Evolutionary conservation across 2,888 invertebrate genomes (phyloP).

Genomic region (Tinea trinotella): DNA sequence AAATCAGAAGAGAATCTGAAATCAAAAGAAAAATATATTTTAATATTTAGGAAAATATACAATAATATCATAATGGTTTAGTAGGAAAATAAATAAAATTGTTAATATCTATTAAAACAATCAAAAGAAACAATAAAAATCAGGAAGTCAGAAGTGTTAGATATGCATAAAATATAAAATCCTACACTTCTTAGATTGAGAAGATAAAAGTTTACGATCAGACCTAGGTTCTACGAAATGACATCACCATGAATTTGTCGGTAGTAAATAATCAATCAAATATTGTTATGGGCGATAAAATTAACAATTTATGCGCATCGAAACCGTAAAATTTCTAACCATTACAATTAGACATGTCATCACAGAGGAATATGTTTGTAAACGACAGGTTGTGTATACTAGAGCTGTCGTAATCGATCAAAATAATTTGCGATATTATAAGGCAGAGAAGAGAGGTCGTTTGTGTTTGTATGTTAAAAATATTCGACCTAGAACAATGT

Average conservation of each 20-base stretch:
- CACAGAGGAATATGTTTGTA: neutral
- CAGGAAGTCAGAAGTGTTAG: neutral
- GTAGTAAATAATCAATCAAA: constrained; percentile 9
- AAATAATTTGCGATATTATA: constrained; percentile 7
- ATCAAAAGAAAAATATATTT: no score
- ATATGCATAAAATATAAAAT: constrained; percentile 8
- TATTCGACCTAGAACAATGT: constrained; percentile 14
- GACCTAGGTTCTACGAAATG: neutral
- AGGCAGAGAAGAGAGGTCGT: constrained; percentile 8
- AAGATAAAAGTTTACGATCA: constrained; percentile 11
- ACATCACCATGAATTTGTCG: constrained; percentile 7
- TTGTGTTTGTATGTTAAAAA: constrained; percentile 12
- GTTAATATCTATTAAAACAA: neutral
- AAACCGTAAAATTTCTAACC: constrained; percentile 1
- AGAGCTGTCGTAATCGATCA: constrained; percentile 9
- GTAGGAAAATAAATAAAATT: neutral
- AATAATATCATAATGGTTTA: no score
- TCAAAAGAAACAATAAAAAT: neutral
- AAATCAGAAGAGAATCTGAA: no score
- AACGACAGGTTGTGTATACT: constrained; percentile 12
- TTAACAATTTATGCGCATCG: neutral
- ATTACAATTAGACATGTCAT: neutral
- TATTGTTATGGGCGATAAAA: neutral
- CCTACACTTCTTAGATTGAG: neutral
- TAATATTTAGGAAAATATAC: neutral